Evolutionary conservation across 1,140 invertebrate genomes (phyloP), one percentile per base, ranked within the genome.

Genomic region (Drosophila sp.): DNA sequence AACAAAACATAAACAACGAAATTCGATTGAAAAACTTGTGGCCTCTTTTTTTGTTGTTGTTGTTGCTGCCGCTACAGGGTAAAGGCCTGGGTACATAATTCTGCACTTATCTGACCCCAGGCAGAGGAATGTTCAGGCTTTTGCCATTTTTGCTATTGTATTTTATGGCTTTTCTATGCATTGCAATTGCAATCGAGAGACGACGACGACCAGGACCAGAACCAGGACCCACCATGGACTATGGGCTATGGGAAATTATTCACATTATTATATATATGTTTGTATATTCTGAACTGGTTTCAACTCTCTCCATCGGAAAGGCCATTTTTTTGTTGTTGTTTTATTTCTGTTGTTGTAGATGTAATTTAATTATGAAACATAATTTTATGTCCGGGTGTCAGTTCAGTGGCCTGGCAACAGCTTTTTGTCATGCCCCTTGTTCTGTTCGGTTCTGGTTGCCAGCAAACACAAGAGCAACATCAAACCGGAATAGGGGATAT

Each of bases 91-190:
- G 55, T 72, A 86, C 83, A 86, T 86, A 82, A 87, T 82, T 86
- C 72, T 82, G 82, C 83, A 86, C 83, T 86, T 86, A 86, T 86
- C 83, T 86, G 82, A 82, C 66, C 83, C 82, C 76, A 58, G 68
- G 72, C 79, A 72, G 74, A 10, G 33, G 40, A 27, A 4, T 23
- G 41, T 38, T 44, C 60, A 40, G 3, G 33, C 25, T 69, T 76
- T 72, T 78, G 44, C 61, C 44, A 69, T 67, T 75, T 78, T 29
- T 35, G 70, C 66, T 70, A 72, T 76, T 82, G 67, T 82, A 41
- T 78, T 82, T 86, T 79, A 87, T 87, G 79, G 79, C 66, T 79
- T 87, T 86, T 78, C 82, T 87, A 79, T 87, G 74, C 83, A 86
- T 72, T 76, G 67, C 71, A 80, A 80, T 76, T 75, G 61, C 76